A percentile compares a stretch with the other conserved stretches of the same genome.
Evolutionary conservation across 1,140 invertebrate species (phyloP).

Genomic region (Tachypleus tridentatus): DNA sequence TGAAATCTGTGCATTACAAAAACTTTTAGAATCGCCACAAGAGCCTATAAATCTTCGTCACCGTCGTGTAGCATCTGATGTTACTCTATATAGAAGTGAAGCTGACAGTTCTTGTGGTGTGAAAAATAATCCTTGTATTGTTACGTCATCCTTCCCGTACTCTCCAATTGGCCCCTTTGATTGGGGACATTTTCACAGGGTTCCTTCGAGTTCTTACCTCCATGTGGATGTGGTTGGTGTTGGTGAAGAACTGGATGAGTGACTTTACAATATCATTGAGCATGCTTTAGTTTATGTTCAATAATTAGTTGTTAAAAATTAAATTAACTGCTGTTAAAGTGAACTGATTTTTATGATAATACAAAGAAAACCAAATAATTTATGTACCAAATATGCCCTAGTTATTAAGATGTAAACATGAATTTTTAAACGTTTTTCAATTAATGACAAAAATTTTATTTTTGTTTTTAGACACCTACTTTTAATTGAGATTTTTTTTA

Average conservation of each 20-base stretch:
- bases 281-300: too few relatives aligned
- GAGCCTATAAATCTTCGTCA: constrained; percentile 2
- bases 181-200: constrained; percentile 17
- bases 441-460: too few relatives aligned
- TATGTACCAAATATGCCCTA: too few relatives aligned
- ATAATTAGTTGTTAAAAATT: too few relatives aligned
- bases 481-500: too few relatives aligned
- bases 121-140: constrained; percentile 26
- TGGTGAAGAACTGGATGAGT: constrained; percentile 14
- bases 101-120: constrained; percentile 22
- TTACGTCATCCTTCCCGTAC: constrained; percentile 36
- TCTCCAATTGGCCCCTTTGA: constrained; percentile 24
- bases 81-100: constrained; percentile 30
- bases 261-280: not conserved
- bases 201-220: constrained; percentile 17
- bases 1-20: constrained; percentile 31
- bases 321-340: too few relatives aligned
- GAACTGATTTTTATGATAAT: too few relatives aligned
- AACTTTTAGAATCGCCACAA: constrained; percentile 18
- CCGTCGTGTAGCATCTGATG: constrained; percentile 25
- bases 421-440: too few relatives aligned
- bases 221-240: constrained; percentile 11
- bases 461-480: too few relatives aligned
- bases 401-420: too few relatives aligned
- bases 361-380: too few relatives aligned